Conservation (phyloP, 2,797 vertebrate genomes). For the Argya squamiceps region DNA sequence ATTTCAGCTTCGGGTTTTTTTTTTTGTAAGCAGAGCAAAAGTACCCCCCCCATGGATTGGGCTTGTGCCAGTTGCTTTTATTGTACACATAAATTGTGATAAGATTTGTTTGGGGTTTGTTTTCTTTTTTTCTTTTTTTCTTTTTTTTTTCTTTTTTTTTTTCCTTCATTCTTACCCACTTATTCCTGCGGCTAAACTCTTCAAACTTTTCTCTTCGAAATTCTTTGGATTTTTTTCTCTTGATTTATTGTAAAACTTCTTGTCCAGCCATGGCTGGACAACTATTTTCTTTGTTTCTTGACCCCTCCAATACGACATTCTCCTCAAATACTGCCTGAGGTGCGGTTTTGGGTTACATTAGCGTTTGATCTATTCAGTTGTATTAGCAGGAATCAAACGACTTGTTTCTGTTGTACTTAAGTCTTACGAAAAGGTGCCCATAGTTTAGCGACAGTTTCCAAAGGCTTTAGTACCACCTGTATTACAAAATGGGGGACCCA, state of each 20-base stretch:
- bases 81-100: constrained; percentile 75
- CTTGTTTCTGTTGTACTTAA: constrained; percentile 86
- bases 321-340: constrained; percentile 73
- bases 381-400: constrained; percentile 84
- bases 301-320: constrained; percentile 72
- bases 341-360: constrained; percentile 72
- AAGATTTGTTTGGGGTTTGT: constrained; percentile 1
- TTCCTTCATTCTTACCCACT: background rate
- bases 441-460: constrained; percentile 83
- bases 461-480: constrained; percentile 84
- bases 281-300: constrained; percentile 71
- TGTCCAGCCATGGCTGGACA: constrained; percentile 73
- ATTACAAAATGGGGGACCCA: constrained; percentile 97
- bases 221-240: constrained; percentile 39
- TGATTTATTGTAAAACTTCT: constrained; percentile 30
- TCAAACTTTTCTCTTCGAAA: constrained; percentile 57
- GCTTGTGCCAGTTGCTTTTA: constrained; percentile 71
- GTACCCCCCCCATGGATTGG: constrained; percentile 71
- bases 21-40: constrained; percentile 53
- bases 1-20: constrained; percentile 70
- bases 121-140: background rate
- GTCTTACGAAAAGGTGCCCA: constrained; percentile 81
- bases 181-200: constrained; percentile 53
- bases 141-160: background rate
- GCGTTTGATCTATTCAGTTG: constrained; percentile 76